Evolutionary conservation across 92 coral and sea anemone species (phyloP).

Genomic region (Zoanthus gigantus): DNA sequence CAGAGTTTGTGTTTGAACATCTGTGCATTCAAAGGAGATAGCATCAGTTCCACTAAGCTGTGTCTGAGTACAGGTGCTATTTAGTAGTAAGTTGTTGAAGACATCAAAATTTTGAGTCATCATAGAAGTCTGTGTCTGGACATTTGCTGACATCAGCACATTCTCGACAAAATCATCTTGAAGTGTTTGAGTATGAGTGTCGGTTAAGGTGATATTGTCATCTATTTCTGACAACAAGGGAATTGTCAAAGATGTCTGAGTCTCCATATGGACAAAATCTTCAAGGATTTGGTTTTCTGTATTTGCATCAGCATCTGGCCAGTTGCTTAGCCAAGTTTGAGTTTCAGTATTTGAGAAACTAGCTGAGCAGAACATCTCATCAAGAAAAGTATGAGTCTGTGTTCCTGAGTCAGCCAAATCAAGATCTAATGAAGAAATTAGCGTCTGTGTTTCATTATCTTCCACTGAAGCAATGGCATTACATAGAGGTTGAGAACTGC

Average conservation of each 20-base stretch:
- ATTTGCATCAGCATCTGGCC: conserved; percentile 52
- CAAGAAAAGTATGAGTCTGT: conserved; percentile 56
- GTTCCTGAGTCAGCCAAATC: conserved; percentile 91
- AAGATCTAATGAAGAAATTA: conserved; percentile 81
- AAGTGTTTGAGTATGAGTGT: conserved; percentile 92
- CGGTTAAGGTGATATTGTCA: conserved; percentile 74
- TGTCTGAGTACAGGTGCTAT: conserved; percentile 83
- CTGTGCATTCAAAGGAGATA: conserved; percentile 40
- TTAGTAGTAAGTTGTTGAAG: conserved; percentile 39
- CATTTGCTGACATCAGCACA: conserved; percentile 59
- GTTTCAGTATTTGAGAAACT: conserved; percentile 45
- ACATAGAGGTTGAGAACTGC: conserved; percentile 77
- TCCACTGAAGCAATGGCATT: conserved; percentile 70
- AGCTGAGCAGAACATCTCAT: conserved; percentile 31
- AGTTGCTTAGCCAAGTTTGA: conserved; percentile 75
- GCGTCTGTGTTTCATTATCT: conserved; percentile 96
- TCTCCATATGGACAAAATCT: conserved; percentile 83
- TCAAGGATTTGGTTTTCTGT: conserved; percentile 65
- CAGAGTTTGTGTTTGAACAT: conserved; percentile 75
- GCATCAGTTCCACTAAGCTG: conserved; percentile 34
- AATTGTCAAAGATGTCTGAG: conserved; percentile 76
- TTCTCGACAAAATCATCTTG: conserved; percentile 67
- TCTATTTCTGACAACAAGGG: conserved; percentile 66
- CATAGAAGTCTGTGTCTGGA: conserved; percentile 67
- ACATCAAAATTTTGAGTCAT: conserved; percentile 51